Evolutionary conservation across 2,888 invertebrate species (phyloP).

Genomic region (Rhagonycha lutea): DNA sequence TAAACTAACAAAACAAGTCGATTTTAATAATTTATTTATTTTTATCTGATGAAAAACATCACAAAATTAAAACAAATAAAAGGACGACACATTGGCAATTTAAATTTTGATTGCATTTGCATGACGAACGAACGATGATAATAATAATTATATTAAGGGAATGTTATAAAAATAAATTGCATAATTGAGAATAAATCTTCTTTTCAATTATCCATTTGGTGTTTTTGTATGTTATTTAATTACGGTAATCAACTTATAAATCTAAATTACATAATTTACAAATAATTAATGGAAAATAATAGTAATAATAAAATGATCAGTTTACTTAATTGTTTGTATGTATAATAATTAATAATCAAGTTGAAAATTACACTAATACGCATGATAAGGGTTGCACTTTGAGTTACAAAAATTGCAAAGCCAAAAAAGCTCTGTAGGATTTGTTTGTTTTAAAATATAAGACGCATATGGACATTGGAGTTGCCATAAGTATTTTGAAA

Average conservation of each 20-base stretch:
- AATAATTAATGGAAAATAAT: constrained; percentile 12
- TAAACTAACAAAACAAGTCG: background rate
- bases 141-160: constrained; percentile 9
- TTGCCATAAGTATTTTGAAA: constrained; percentile 9
- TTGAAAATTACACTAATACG: background rate
- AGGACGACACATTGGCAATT: constrained; percentile 14
- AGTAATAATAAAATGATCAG: background rate
- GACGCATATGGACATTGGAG: constrained; percentile 20
- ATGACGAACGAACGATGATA: background rate
- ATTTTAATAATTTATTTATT: background rate
- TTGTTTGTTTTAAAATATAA: constrained; percentile 1
- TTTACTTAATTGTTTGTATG: background rate
- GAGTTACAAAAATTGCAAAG: constrained; percentile 24
- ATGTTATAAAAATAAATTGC: constrained; percentile 22
- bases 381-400: constrained; percentile 6
- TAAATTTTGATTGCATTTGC: background rate
- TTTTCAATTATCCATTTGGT: constrained; percentile 6
- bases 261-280: constrained; percentile 19
- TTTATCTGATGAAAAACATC: constrained; percentile 24
- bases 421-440: constrained; percentile 13
- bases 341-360: background rate
- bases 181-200: constrained; percentile 12
- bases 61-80: constrained; percentile 26
- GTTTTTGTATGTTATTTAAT: constrained; percentile 3
- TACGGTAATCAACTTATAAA: background rate